These are phyloP conservation scores for Trachemys scripta DNA, from an alignment of 2,113 vertebrate genomes.

Conservation along the genomic window DNA sequence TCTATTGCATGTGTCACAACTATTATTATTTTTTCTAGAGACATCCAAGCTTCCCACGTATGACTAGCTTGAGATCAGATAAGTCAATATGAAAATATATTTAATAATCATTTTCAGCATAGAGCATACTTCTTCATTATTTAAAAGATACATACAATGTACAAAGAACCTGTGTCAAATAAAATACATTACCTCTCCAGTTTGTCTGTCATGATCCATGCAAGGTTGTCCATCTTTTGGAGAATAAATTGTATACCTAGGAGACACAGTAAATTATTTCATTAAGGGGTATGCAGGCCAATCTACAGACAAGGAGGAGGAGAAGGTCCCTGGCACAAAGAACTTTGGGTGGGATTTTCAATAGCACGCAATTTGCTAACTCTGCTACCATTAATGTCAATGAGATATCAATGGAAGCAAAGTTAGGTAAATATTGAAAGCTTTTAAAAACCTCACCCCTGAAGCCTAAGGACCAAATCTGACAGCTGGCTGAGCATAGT, in stretches of 20 bases:
- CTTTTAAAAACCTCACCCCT: neutral
- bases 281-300: neutral
- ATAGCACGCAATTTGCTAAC: neutral
- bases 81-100: neutral
- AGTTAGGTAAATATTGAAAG: neutral
- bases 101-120: neutral
- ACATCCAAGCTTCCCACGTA: neutral
- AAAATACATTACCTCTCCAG: constrained; percentile 89
- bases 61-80: neutral
- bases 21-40: neutral
- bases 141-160: neutral
- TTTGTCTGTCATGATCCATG: constrained; percentile 99
- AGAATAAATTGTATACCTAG: constrained; percentile 96
- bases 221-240: constrained; percentile 98
- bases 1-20: fast-evolving
- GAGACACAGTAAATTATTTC: neutral
- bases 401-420: fast-evolving
- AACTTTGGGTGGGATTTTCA: neutral
- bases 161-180: neutral
- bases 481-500: neutral
- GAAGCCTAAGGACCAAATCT: neutral
- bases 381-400: neutral
- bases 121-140: neutral
- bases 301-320: fast-evolving
- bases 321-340: neutral